Conservation (phyloP, 2,797 vertebrate genomes). For the Semaprochilodus insignis region DNA sequence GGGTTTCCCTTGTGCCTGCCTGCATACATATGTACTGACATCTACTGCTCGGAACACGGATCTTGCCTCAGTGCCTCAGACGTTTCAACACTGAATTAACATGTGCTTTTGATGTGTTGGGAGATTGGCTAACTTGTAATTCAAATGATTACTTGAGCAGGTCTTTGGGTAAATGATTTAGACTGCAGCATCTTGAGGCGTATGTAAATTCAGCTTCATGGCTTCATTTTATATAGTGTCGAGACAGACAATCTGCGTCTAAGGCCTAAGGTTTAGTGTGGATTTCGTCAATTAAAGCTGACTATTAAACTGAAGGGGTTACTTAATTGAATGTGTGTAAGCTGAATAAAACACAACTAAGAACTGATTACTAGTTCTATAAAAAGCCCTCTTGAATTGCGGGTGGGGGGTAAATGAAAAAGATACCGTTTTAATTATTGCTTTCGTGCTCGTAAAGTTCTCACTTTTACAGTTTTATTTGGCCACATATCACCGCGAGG, state of each 20-base stretch:
- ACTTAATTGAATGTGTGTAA: constrained; percentile 40
- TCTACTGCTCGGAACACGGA: too few relatives aligned
- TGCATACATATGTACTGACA: too few relatives aligned
- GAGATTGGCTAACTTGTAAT: neutral
- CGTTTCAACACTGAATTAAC: neutral
- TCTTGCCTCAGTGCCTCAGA: too few relatives aligned
- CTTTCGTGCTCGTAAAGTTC: constrained; percentile 61
- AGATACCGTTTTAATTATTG: constrained; percentile 61
- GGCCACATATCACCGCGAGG: constrained; percentile 64
- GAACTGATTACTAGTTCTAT: constrained; percentile 24
- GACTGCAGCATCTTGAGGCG: neutral
- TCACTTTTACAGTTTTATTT: constrained; percentile 64
- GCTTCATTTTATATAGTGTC: neutral
- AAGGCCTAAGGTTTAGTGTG: constrained; percentile 33
- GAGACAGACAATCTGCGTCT: constrained; percentile 9
- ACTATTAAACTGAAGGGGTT: constrained; percentile 31
- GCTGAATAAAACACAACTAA: constrained; percentile 44
- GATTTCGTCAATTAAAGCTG: constrained; percentile 52
- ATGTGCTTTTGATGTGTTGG: neutral
- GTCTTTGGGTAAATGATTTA: neutral
- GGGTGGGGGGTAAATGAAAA: constrained; percentile 50
- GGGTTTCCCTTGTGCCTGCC: too few relatives aligned
- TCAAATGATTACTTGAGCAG: neutral
- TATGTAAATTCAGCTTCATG: neutral
- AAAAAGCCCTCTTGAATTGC: constrained; percentile 51